These are phyloP conservation scores for Axea sp. DNA, from an alignment of 2,888 invertebrate genomes.

Conservation along the genomic window DNA sequence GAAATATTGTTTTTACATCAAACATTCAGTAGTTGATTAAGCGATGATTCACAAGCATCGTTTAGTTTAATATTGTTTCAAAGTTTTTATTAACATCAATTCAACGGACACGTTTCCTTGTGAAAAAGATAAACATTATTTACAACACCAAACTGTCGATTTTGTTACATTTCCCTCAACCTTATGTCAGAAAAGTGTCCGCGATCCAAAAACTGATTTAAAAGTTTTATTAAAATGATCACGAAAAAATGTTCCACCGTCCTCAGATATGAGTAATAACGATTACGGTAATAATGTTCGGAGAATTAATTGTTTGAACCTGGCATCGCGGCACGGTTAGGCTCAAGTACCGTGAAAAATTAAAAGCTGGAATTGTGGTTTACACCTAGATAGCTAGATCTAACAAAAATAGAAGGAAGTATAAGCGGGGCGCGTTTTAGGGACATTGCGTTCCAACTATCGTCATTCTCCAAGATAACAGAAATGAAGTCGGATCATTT, in stretches of 20 bases:
- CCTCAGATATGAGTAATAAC: neutral
- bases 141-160: conserved; percentile 8
- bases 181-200: conserved; percentile 5
- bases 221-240: too few relatives aligned
- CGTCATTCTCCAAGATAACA: neutral
- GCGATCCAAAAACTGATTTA: neutral
- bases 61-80: too few relatives aligned
- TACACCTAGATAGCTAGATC: conserved; percentile 42
- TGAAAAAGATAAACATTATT: too few relatives aligned
- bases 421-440: conserved; percentile 19
- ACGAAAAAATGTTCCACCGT: conserved; percentile 10
- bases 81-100: too few relatives aligned
- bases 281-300: conserved; percentile 7
- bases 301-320: conserved; percentile 3
- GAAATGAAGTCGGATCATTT: too few relatives aligned
- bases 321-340: conserved; percentile 30
- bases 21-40: too few relatives aligned
- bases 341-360: conserved; percentile 41
- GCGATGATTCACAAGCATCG: too few relatives aligned
- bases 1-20: too few relatives aligned
- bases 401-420: conserved; percentile 26
- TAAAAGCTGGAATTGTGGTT: conserved; percentile 44
- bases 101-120: too few relatives aligned
- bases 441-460: conserved; percentile 12
- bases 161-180: conserved; percentile 17